Conservation (phyloP, 2,113 vertebrate species). For the Gracilinanus agilis region DNA sequence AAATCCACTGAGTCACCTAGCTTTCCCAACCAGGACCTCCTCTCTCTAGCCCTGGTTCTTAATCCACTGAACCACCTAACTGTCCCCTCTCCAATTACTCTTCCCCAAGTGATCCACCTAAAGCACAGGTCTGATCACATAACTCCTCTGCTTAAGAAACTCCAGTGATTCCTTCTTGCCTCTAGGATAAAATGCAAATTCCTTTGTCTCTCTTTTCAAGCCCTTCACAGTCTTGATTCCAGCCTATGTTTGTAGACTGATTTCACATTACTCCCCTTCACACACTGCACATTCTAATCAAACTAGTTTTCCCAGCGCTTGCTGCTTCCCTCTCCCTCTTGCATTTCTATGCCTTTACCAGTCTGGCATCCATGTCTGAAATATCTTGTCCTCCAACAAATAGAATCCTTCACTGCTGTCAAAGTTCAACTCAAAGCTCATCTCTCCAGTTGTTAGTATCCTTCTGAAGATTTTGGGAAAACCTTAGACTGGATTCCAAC, state of each 20-base stretch:
- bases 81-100: not conserved
- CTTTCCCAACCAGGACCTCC: no score
- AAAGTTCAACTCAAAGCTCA: not conserved
- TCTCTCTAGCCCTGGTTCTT: no score
- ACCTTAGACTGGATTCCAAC: not conserved
- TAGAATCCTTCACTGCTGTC: not conserved
- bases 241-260: not conserved
- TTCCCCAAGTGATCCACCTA: not conserved
- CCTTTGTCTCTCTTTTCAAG: not conserved
- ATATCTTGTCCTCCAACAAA: not conserved
- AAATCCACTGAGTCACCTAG: no score
- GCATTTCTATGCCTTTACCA: not conserved
- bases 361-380: not conserved
- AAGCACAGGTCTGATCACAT: not conserved
- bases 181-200: not conserved
- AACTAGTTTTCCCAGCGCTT: not conserved
- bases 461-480: not conserved
- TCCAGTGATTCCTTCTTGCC: not conserved
- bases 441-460: not conserved
- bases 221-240: not conserved
- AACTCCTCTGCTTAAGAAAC: not conserved
- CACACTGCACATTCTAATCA: not conserved
- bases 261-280: not conserved
- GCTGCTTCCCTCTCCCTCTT: not conserved
- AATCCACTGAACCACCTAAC: no score